Evolutionary conservation across 2,888 invertebrate species (phyloP), one percentile per base, ranked within the genome.

Genomic region (Eurytoma californica): DNA sequence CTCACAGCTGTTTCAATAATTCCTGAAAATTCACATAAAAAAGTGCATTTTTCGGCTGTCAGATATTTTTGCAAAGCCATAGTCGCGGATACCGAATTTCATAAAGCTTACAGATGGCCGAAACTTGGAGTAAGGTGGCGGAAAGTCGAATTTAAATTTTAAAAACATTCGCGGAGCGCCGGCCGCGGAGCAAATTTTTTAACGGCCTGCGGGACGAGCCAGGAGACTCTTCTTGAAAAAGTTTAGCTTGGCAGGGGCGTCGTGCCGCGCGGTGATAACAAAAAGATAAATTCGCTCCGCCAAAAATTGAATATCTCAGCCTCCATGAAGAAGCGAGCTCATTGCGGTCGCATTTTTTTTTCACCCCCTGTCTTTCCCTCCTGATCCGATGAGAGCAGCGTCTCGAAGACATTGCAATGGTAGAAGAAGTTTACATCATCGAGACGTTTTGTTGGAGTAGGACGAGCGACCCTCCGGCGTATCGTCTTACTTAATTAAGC

Each of bases 401-500:
- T 3, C 39, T 39, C 5, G 39, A 39, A 39, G 39, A 39, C 39
- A 7, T 39, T 24, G 74, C 58, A 66, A 65, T 49, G 49, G 58
- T n/a, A 39, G 5, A 2, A 24, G 57, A 74, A 28, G 51, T 74
- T 75, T 75, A 24, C 75, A 68, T 61, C 68, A 75, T 20, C 57
- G 66, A 16, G 18, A 24, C 58, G 73, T 28, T 67, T 47, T 2
- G 3, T 12, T 53, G 49, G 20, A 39, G 53, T 3, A 9, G 30
- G 68, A 60, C 58, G 58, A 67, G n/a, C 47, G 24, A 70, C 58
- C 49, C 30, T 66, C n/a, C 12, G 49, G 49, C 57, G 63, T 66
- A 60, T 69, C 70, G 66, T 57, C 30, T 80, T 75, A 30, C 47
- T 61, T 77, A 77, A 73, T 77, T 73, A 73, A 80, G 76, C 77